phyloP scores from a whole-genome alignment of 2,113 vertebrate genomes.

The Equus quagga region DNA sequence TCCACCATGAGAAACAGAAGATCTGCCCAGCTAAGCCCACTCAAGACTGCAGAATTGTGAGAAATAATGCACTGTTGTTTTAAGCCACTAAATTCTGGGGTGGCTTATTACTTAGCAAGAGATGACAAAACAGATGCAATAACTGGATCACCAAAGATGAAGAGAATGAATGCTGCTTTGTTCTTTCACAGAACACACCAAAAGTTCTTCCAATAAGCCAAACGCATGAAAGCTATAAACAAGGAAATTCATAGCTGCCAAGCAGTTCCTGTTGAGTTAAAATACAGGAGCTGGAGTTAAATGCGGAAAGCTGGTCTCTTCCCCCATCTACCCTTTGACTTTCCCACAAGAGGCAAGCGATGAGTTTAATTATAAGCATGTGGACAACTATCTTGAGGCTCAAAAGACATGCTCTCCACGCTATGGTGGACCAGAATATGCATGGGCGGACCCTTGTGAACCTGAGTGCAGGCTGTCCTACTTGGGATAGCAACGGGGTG shows the following conservation, averaged over 20 bases:
- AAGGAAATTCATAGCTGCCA: not conserved
- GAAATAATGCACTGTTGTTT: not conserved
- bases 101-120: not conserved
- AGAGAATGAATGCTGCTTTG: not conserved
- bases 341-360: not conserved
- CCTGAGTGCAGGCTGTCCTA: not conserved
- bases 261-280: not conserved
- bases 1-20: not conserved
- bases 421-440: not conserved
- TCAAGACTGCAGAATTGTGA: not conserved
- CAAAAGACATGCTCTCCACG: not conserved
- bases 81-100: not conserved
- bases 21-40: not conserved
- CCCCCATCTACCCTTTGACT: not conserved
- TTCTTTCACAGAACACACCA: not conserved
- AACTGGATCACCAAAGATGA: not conserved
- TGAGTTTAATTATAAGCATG: not conserved
- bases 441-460: not conserved
- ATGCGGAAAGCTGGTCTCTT: constrained; percentile 15
- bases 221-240: not conserved
- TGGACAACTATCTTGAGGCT: not conserved
- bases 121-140: not conserved
- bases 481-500: not conserved
- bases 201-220: not conserved
- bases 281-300: not conserved